Conservation (phyloP, 2,113 vertebrate species). For the Jacana jacana region DNA sequence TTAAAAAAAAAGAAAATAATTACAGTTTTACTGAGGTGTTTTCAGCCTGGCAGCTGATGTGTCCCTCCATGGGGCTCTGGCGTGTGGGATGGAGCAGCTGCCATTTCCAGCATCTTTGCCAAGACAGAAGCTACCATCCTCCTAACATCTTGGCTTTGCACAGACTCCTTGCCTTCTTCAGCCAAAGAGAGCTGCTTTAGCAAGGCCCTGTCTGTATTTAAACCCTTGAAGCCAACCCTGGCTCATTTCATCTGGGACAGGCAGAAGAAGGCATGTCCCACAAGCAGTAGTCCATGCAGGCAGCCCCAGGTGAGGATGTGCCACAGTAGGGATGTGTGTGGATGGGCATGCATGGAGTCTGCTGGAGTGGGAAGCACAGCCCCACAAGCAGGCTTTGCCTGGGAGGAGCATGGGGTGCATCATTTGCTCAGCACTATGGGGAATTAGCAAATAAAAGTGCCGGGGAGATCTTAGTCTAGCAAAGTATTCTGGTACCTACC, state of each 20-base stretch:
- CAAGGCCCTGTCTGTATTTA: not conserved
- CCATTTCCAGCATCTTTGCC: not conserved
- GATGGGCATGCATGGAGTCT: not conserved
- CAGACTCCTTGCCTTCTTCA: not conserved
- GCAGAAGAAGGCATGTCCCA: not conserved
- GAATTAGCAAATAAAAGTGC: not conserved
- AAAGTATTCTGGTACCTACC: not conserved
- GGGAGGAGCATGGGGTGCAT: not conserved
- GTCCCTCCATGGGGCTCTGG: not conserved
- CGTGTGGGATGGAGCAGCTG: not conserved
- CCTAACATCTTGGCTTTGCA: not conserved
- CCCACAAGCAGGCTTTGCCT: not conserved
- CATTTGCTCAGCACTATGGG: not conserved
- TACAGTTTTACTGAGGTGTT: not conserved
- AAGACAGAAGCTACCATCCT: not conserved
- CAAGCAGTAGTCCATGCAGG: rapidly evolving
- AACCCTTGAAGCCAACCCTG: not conserved
- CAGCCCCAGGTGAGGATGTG: rapidly evolving
- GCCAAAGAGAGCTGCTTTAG: not conserved
- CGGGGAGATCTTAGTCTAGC: not conserved
- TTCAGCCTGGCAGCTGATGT: not conserved
- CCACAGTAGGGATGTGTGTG: rapidly evolving
- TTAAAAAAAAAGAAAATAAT: not conserved
- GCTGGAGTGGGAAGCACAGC: not conserved
- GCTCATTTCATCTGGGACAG: not conserved